Evolutionary conservation across 2,888 invertebrate genomes (phyloP).

Genomic region (Bursaphelenchus okinawaensis): DNA sequence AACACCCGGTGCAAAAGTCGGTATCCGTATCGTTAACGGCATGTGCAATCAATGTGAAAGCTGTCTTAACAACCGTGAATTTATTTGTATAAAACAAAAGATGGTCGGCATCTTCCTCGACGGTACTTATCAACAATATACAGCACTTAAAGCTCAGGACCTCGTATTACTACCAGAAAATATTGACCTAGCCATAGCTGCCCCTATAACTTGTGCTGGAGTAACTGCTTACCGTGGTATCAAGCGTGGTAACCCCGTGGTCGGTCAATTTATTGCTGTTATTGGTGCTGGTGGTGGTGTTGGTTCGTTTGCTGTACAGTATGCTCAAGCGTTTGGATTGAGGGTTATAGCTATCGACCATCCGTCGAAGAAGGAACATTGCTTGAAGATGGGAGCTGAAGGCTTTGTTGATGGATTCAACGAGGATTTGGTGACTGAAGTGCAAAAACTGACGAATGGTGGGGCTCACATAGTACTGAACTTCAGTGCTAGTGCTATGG

Average conservation of each 20-base stretch:
- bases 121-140: constrained; percentile 39
- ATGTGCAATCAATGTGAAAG: background rate
- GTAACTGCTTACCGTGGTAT: constrained; percentile 38
- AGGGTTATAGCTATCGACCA: constrained; percentile 34
- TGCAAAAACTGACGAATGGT: constrained; percentile 18
- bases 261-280: constrained; percentile 37
- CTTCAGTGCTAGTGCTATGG: constrained; percentile 19
- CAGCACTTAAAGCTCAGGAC: constrained; percentile 30
- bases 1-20: background rate
- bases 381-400: constrained; percentile 26
- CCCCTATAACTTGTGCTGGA: constrained; percentile 39
- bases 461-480: constrained; percentile 27
- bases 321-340: constrained; percentile 39
- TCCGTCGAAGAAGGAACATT: constrained; percentile 23
- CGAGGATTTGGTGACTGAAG: constrained; percentile 10
- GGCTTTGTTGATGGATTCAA: constrained; percentile 24
- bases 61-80: background rate
- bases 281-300: constrained; percentile 42
- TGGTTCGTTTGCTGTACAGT: constrained; percentile 37
- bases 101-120: constrained; percentile 10
- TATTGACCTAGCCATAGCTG: constrained; percentile 29
- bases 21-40: background rate
- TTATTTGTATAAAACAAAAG: background rate
- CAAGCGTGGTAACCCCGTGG: constrained; percentile 29
- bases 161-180: constrained; percentile 27